Conservation (phyloP, 1,140 invertebrate genomes). For the Glossosoma conforme region DNA sequence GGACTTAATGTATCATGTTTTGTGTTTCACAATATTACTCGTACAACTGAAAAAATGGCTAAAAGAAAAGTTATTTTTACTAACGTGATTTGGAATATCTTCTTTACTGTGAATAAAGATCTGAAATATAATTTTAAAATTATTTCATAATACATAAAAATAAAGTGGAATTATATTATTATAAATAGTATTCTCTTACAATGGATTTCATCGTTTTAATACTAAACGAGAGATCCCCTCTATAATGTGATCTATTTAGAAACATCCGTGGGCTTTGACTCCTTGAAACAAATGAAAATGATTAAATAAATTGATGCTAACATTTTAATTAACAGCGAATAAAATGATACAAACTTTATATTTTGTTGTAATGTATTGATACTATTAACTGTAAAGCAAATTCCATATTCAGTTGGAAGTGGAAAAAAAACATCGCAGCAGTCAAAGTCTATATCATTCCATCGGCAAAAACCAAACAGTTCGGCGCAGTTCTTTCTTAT, state of each 20-base stretch:
- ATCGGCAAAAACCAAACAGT: not conserved
- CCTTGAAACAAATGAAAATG: not conserved
- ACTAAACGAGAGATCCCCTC: not conserved
- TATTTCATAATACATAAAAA: too few species aligned
- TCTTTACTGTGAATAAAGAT: not conserved
- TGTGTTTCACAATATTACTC: too few species aligned
- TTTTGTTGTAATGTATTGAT: not conserved
- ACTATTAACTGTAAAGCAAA: conserved; percentile 3
- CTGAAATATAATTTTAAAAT: not conserved
- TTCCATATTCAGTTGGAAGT: not conserved
- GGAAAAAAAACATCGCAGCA: not conserved
- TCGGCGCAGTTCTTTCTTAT: not conserved
- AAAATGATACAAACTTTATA: not conserved
- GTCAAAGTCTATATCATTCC: not conserved
- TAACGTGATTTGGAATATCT: not conserved
- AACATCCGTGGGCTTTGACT: not conserved
- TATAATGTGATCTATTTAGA: not conserved
- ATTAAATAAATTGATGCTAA: not conserved
- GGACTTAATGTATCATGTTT: too few species aligned
- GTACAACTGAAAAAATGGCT: too few species aligned
- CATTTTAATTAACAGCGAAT: not conserved
- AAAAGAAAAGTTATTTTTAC: not conserved
- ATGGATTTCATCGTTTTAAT: not conserved
- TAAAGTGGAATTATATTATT: too few species aligned
- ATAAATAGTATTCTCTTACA: not conserved